Percentiles rank a stretch among this genome's conserved stretches.
These are phyloP conservation scores for Polydrusus pterygomalis DNA, from an alignment of 2,888 invertebrate species.

Conservation along the genomic window DNA sequence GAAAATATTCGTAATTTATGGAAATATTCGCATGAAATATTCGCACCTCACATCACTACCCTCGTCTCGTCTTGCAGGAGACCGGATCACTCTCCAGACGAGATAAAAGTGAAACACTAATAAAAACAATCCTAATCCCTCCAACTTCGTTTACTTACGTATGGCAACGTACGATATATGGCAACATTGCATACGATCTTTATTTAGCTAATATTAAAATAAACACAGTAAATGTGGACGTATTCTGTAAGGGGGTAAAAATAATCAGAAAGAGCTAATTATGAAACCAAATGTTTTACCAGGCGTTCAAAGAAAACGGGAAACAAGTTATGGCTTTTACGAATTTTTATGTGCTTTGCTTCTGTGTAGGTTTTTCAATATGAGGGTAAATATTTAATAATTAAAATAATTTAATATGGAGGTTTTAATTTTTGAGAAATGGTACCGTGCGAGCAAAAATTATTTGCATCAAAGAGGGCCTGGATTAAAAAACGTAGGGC, in stretches of 20 bases:
- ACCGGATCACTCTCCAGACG: too few relatives aligned
- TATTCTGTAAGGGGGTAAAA: slow-evolving; percentile 22
- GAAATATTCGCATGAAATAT: too few relatives aligned
- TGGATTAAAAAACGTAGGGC: too few relatives aligned
- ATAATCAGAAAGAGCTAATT: slow-evolving; percentile 18
- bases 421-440: not conserved
- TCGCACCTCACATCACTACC: too few relatives aligned
- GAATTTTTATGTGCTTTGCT: slow-evolving; percentile 10
- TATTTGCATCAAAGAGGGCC: too few relatives aligned
- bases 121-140: too few relatives aligned
- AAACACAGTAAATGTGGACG: slow-evolving; percentile 2
- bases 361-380: slow-evolving; percentile 14
- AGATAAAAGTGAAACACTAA: too few relatives aligned
- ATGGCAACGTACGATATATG: too few relatives aligned
- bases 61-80: too few relatives aligned
- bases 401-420: not conserved
- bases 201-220: slow-evolving; percentile 15
- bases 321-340: slow-evolving; percentile 18
- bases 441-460: not conserved
- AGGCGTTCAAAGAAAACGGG: slow-evolving; percentile 5
- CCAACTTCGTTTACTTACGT: too few relatives aligned
- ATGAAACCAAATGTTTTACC: slow-evolving; percentile 21
- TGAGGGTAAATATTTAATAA: slow-evolving; percentile 16
- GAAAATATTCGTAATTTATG: too few relatives aligned
- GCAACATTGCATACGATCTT: not conserved